Percentiles rank a stretch among this genome's conserved stretches.
Evolutionary conservation across 2,797 vertebrate genomes (phyloP).

Genomic region (Cossypha niveicapilla): DNA sequence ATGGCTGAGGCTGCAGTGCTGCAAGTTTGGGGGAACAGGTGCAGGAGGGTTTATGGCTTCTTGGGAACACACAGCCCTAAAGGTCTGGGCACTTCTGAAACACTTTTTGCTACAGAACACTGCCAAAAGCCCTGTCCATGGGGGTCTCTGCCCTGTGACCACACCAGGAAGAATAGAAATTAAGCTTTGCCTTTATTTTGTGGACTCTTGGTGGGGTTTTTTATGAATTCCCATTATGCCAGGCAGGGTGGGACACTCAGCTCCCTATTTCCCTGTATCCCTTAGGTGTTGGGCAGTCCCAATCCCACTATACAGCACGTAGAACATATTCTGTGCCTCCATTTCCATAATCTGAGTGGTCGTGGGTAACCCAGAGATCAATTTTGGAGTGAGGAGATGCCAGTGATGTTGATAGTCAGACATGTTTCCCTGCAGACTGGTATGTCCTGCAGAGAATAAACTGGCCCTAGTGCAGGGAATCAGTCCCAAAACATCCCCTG

Average conservation of each 20-base stretch:
- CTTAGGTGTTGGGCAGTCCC: background rate
- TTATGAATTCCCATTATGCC: background rate
- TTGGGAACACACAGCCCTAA: background rate
- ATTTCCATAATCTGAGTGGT: background rate
- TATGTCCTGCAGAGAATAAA: background rate
- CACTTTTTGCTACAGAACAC: background rate
- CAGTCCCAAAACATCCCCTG: background rate
- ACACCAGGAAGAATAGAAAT: rapidly evolving
- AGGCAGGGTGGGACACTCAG: background rate
- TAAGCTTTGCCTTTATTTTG: background rate
- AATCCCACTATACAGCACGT: rapidly evolving
- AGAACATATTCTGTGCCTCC: background rate
- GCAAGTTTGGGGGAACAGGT: rapidly evolving
- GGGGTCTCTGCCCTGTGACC: rapidly evolving
- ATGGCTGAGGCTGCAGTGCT: background rate
- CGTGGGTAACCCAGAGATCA: rapidly evolving
- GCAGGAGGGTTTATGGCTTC: background rate
- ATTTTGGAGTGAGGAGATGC: background rate
- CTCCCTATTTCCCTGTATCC: background rate
- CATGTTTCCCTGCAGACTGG: background rate
- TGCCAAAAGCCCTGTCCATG: rapidly evolving
- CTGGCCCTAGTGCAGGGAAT: background rate
- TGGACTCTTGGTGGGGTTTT: background rate
- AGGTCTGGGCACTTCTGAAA: background rate
- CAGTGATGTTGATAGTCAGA: rapidly evolving